Evolutionary conservation across 2,888 invertebrate species (phyloP).

Genomic region (Ennomos erosarius): DNA sequence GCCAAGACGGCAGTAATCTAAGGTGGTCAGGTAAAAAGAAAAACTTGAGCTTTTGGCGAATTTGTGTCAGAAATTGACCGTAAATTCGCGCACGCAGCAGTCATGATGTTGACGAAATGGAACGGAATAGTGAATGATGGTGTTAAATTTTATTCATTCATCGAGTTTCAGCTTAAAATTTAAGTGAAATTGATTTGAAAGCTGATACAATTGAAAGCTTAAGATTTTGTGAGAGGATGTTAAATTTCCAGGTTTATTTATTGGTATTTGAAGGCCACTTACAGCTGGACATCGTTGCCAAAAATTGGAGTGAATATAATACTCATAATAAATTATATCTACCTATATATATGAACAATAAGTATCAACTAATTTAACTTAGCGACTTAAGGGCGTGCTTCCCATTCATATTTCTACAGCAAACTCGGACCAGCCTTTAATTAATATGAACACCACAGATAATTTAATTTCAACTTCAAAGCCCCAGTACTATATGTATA

Average conservation of each 20-base stretch:
- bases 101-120: constrained; percentile 38
- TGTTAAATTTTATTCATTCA: constrained; percentile 30
- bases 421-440: too few species aligned
- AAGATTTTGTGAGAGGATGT: too few species aligned
- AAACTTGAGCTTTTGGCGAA: constrained; percentile 45
- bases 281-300: too few species aligned
- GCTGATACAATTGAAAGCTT: neutral
- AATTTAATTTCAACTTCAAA: constrained; percentile 1
- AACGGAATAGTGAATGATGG: constrained; percentile 29
- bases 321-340: too few species aligned
- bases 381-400: too few species aligned
- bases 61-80: constrained; percentile 45
- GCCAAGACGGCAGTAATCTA: neutral
- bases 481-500: neutral
- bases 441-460: neutral
- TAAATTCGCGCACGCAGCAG: constrained; percentile 39
- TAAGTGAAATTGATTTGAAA: constrained; percentile 1
- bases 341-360: too few species aligned
- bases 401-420: too few species aligned
- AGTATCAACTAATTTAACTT: too few species aligned
- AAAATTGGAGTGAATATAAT: too few species aligned
- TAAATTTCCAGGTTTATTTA: too few species aligned
- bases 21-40: constrained; percentile 41
- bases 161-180: constrained; percentile 12
- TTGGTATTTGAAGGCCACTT: too few species aligned